phyloP scores from a whole-genome alignment of 2,888 invertebrate species.

The Rhagophthalmus giganteus region DNA sequence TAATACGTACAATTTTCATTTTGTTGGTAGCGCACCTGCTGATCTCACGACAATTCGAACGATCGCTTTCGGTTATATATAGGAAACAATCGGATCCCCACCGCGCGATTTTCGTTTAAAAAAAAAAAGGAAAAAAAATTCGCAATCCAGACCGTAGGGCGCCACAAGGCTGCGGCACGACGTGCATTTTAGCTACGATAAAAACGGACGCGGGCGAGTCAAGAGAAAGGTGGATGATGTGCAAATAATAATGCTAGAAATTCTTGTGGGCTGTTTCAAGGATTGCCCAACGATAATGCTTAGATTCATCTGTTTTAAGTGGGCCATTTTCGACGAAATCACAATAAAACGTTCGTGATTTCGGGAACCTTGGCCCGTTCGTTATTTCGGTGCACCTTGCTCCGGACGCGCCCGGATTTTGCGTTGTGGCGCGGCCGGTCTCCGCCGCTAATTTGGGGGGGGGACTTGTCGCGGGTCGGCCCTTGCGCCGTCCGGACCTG shows the following conservation, averaged over 20 bases:
- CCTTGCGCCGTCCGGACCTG: too few relatives aligned
- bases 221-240: constrained; percentile 29
- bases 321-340: constrained; percentile 20
- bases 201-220: constrained; percentile 22
- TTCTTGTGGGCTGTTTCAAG: constrained; percentile 25
- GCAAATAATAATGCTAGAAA: constrained; percentile 18
- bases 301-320: constrained; percentile 14
- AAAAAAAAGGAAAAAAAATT: too few relatives aligned
- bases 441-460: too few relatives aligned
- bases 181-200: constrained; percentile 19
- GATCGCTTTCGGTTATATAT: constrained; percentile 16
- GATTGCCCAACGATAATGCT: constrained; percentile 21
- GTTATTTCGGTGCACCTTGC: constrained; percentile 11
- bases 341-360: constrained; percentile 25
- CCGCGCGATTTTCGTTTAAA: constrained; percentile 8
- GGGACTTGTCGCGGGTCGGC: too few relatives aligned
- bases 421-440: too few relatives aligned
- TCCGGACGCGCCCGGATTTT: constrained; percentile 1
- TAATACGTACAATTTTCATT: constrained; percentile 17
- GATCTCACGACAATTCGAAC: constrained; percentile 1
- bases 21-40: too few relatives aligned
- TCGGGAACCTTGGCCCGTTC: constrained; percentile 17
- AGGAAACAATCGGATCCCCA: constrained; percentile 7
- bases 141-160: constrained; percentile 16
- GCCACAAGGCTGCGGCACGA: constrained; percentile 18